Percentiles rank a stretch among this genome's conserved stretches.
Evolutionary conservation across 2,888 invertebrate genomes (phyloP).

Genomic region (Parthenolecanium corni): DNA sequence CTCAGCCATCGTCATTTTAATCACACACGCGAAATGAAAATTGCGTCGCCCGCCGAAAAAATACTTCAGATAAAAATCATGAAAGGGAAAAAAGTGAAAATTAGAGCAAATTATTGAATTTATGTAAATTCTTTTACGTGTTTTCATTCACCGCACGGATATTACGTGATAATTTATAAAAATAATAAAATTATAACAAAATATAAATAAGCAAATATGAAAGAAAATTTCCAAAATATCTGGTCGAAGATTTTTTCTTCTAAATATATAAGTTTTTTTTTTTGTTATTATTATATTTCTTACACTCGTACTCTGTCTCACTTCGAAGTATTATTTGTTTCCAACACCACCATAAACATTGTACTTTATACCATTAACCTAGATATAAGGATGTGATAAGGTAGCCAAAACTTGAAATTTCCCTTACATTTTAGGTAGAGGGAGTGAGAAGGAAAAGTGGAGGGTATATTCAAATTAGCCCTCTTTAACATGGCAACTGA

Average conservation of each 20-base stretch:
- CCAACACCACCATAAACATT: conserved; percentile 11
- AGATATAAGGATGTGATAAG: conserved; percentile 22
- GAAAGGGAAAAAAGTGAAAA: no score
- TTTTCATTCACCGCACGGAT: no score
- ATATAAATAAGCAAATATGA: neutral
- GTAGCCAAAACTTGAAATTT: conserved; percentile 18
- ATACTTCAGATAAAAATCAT: no score
- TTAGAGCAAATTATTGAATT: no score
- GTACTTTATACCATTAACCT: conserved; percentile 27
- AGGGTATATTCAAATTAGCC: conserved; percentile 17
- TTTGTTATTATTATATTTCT: neutral
- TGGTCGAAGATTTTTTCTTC: conserved; percentile 1
- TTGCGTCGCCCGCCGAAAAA: no score
- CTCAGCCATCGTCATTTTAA: no score
- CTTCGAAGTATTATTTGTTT: neutral
- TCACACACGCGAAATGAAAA: no score
- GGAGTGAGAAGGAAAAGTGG: conserved; percentile 13
- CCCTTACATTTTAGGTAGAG: conserved; percentile 7
- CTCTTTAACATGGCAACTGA: conserved; percentile 24
- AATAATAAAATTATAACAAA: no score
- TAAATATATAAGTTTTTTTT: conserved; percentile 20
- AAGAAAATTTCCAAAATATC: conserved; percentile 7
- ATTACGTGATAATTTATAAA: no score
- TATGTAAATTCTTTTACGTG: no score
- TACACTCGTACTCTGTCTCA: neutral